These are phyloP conservation scores for Tor tambroides DNA, from an alignment of 2,113 vertebrate species.

Conservation along the genomic window DNA sequence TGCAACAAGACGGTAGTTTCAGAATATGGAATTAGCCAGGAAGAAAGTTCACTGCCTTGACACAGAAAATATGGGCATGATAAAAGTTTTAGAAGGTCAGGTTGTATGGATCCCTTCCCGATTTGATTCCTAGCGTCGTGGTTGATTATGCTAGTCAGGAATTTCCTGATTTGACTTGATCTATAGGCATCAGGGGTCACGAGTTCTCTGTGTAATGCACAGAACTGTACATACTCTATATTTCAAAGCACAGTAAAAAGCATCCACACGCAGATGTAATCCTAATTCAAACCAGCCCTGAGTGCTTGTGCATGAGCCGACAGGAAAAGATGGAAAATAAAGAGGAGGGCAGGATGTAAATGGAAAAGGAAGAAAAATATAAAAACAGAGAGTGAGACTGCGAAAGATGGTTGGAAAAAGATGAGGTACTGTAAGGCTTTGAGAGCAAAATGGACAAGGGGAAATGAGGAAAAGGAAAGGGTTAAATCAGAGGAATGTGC, in stretches of 20 bases:
- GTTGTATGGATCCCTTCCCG: background rate
- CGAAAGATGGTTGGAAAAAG: background rate
- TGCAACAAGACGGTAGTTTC: background rate
- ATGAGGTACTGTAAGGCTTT: background rate
- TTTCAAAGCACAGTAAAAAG: constrained; percentile 16
- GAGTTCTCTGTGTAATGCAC: background rate
- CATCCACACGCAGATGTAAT: constrained; percentile 21
- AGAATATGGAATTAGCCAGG: constrained; percentile 13
- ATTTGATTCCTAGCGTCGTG: background rate
- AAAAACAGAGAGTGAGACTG: background rate
- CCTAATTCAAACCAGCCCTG: constrained; percentile 25
- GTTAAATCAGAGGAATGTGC: constrained; percentile 41
- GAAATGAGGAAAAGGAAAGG: constrained; percentile 33
- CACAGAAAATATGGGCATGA: background rate
- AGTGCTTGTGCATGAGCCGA: background rate
- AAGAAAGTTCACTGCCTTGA: constrained; percentile 21
- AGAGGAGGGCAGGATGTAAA: constrained; percentile 45
- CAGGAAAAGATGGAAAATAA: constrained; percentile 46
- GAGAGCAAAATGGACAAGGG: background rate
- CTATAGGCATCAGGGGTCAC: background rate
- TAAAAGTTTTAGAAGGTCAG: constrained; percentile 13
- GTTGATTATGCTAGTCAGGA: constrained; percentile 20
- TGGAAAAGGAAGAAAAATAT: constrained; percentile 32
- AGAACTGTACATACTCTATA: background rate
- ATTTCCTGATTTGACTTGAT: constrained; percentile 28